Base-by-base conservation (phyloP, 2,113 vertebrate genomes). In the Sebastes schlegelii region DNA sequence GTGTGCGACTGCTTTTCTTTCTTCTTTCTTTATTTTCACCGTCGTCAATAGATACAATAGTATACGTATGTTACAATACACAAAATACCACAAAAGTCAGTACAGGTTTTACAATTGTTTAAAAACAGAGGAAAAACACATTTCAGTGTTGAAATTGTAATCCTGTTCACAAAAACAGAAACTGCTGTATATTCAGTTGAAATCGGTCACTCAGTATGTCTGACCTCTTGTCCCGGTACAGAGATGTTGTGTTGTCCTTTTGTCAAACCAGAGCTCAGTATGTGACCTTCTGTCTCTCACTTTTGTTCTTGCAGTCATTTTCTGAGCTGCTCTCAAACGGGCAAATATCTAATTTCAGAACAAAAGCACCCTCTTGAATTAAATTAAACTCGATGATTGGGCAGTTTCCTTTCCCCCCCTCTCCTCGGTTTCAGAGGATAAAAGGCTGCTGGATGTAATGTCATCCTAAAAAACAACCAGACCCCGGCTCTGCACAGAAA, bases 381-480 rank as follows among this genome's bases (percentile, higher is more conserved):
- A 42, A 58, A 62, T 79, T n/a, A 61, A 61, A 34, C 68, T 21
- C 4, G 67, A 61, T 43, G 68, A 61, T 13, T 40, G 46, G 48
- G 21, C 34, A 1, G 40, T 45, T 12, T 51, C 26, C 8, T 43
- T 4, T 4, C 34, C 34, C 8, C 43, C 16, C 14, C 19, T 76
- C 57, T 16, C 66, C 51, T 17, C 11, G 5, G 21, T 45, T 54
- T 74, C 55, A 52, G 45, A 9, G 54, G 34, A 78, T 62, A 67
- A 74, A 78, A 73, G 5, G 61, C 76, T 42, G n/a, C 42, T 48
- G 69, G 54, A 19, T 8, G 46, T 75, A 16, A 45, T 14, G 21
- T 67, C 67, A 52, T 65, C 14, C 66, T 51, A n/a, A 66, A 14
- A 43, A 23, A 57, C 26, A 13, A 55, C 2, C 14, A 76, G 67